Base-by-base conservation (phyloP, 2,113 vertebrate species). In the Oncorhynchus clarkii region DNA sequence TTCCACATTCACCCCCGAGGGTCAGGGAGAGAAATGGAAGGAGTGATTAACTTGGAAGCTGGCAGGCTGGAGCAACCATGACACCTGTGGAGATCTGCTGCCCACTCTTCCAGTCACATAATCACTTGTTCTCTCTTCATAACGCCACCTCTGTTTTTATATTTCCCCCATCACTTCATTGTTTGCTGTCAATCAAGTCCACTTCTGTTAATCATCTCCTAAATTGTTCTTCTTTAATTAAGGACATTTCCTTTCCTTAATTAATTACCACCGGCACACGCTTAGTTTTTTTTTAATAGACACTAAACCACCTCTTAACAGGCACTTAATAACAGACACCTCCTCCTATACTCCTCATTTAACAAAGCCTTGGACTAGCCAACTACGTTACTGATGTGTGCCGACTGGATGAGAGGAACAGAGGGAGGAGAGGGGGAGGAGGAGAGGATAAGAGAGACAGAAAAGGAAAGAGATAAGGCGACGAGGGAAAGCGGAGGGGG, bases 21-120 rank as follows among this genome's bases (percentile, higher is more conserved):
- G 70, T 84, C 81, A 72, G 81, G 85, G 80, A 82, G 85, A 81
- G 86, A 85, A 89, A 83, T 82, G 73, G 84, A 83, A 86, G 78
- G 62, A 86, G 87, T 88, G 89, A 90, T 89, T 88, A 89, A 81
- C 79, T 87, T 76, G 13, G 84, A 39, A 88, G 85, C 86, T 80
- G 80, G 45, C 68, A 82, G 79, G 85, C 80, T 77, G 76, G 26
- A 69, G 76, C 86, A 27, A 29, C 81, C 87, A 83, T 80, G 85
- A 27, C 86, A 89, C 88, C 85, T 88, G 88, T 88, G 78, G 82
- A 16, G 12, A 51, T 13, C 49, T 51, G 12, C 11, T 51, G 11
- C 86, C 87, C 80, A 82, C 67, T 71, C 73, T 26, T 18, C 34
- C 13, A 6, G 9, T 3, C 84, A 64, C 34, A 39, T 8, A 39